A percentile compares a stretch with the other conserved stretches of the same genome.
phyloP scores from a whole-genome alignment of 30 jellyfish, hydroid and myxozoan genomes.

The Nemopilema nomurai region DNA sequence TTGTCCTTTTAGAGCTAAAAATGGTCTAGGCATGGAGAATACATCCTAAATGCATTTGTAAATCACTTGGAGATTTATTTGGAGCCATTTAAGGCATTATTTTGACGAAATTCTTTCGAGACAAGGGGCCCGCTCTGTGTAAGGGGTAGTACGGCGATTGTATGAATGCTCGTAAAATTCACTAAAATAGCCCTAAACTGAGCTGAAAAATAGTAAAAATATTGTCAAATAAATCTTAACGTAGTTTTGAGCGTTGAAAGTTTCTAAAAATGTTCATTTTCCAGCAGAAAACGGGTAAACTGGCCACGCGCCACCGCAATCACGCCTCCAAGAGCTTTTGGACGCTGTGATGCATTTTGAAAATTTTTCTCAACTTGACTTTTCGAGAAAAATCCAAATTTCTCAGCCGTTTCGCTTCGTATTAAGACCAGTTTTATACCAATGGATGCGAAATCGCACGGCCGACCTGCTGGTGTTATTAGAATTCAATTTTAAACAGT shows the following conservation, averaged over 20 bases:
- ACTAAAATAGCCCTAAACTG: background rate
- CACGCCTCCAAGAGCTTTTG: background rate
- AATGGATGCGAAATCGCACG: background rate
- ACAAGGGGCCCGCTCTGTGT: no score
- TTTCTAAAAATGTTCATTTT: no score
- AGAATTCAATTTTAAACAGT: background rate
- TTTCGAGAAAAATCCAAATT: background rate
- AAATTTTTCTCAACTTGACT: background rate
- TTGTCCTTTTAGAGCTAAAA: no score
- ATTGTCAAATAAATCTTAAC: no score
- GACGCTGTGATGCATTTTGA: background rate
- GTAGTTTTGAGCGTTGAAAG: background rate
- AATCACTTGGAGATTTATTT: no score
- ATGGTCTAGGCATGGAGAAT: no score
- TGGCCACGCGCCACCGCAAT: background rate
- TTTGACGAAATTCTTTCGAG: no score
- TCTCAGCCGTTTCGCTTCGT: background rate
- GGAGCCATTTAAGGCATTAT: no score
- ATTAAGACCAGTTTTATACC: background rate
- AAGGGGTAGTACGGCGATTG: no score
- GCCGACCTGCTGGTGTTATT: background rate
- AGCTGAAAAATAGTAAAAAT: no score
- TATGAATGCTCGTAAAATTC: background rate
- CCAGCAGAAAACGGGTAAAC: background rate
- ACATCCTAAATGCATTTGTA: no score